These are phyloP conservation scores for Palythoa heliodiscus DNA, from an alignment of 92 coral and sea anemone species.

Conservation along the genomic window DNA sequence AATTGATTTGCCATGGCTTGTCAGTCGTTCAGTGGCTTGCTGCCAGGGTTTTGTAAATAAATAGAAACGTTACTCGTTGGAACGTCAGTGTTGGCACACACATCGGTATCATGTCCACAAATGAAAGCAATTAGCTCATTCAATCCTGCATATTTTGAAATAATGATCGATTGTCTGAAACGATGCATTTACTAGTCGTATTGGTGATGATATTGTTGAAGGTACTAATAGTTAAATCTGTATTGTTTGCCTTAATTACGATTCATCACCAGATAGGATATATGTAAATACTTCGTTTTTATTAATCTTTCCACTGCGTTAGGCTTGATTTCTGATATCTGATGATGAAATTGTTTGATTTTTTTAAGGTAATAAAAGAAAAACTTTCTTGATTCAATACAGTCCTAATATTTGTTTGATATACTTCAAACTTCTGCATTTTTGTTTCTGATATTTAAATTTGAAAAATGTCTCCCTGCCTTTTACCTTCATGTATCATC, in stretches of 20 bases:
- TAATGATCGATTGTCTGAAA: neutral
- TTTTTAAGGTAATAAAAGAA: neutral
- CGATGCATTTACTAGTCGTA: neutral
- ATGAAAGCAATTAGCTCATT: neutral
- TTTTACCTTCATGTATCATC: neutral
- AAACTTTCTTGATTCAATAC: neutral
- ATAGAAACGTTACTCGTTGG: neutral
- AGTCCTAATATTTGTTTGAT: neutral
- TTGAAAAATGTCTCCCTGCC: neutral
- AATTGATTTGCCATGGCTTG: too few species aligned
- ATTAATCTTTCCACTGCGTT: neutral
- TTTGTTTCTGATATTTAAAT: too few species aligned
- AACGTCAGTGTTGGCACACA: neutral
- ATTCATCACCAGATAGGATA: neutral
- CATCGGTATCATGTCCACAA: neutral
- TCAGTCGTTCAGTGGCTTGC: too few species aligned
- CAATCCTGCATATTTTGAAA: neutral
- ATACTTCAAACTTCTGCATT: neutral
- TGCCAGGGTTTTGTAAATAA: neutral
- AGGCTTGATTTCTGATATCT: neutral
- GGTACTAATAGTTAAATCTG: neutral
- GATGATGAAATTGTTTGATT: neutral
- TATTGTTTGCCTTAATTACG: too few species aligned
- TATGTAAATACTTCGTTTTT: neutral
- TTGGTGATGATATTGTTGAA: neutral